Evolutionary conservation across 2,888 invertebrate genomes (phyloP).

Genomic region (Noctua fimbriata): DNA sequence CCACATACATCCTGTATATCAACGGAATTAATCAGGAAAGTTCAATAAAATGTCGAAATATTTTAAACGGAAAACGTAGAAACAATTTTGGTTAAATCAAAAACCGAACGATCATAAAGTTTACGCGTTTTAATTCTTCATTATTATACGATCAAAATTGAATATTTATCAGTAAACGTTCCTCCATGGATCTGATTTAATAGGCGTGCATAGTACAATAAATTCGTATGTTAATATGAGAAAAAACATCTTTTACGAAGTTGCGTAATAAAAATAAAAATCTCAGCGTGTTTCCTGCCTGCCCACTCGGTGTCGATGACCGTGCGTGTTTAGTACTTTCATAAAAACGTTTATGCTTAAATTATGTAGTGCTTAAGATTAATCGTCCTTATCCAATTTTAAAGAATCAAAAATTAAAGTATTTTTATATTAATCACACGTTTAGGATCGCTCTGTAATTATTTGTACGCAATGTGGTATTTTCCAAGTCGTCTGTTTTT

Average conservation of each 20-base stretch:
- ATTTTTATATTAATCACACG: slow-evolving; percentile 41
- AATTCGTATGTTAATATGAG: slow-evolving; percentile 68
- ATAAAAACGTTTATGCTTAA: slow-evolving; percentile 64
- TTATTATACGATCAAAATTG: slow-evolving; percentile 30
- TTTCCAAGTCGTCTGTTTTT: background rate
- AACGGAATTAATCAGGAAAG: slow-evolving; percentile 4
- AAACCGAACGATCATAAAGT: slow-evolving; percentile 29
- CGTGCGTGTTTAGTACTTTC: slow-evolving; percentile 61
- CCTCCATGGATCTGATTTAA: slow-evolving; percentile 55
- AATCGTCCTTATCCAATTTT: slow-evolving; percentile 64
- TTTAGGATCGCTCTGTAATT: slow-evolving; percentile 20
- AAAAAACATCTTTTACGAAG: slow-evolving; percentile 60
- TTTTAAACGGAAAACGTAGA: slow-evolving; percentile 5
- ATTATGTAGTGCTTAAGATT: slow-evolving; percentile 67
- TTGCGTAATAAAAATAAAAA: slow-evolving; percentile 70
- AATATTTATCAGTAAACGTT: slow-evolving; percentile 38
- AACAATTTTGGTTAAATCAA: slow-evolving; percentile 30
- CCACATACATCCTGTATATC: background rate
- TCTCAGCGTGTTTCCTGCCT: slow-evolving; percentile 66
- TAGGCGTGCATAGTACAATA: slow-evolving; percentile 57
- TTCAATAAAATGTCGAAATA: background rate
- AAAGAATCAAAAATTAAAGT: slow-evolving; percentile 48
- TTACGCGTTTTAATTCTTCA: slow-evolving; percentile 36
- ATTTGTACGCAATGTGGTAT: slow-evolving; percentile 5
- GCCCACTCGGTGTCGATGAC: slow-evolving; percentile 65